phyloP scores from a whole-genome alignment of 2,888 invertebrate genomes.

The Campoplex nolae region DNA sequence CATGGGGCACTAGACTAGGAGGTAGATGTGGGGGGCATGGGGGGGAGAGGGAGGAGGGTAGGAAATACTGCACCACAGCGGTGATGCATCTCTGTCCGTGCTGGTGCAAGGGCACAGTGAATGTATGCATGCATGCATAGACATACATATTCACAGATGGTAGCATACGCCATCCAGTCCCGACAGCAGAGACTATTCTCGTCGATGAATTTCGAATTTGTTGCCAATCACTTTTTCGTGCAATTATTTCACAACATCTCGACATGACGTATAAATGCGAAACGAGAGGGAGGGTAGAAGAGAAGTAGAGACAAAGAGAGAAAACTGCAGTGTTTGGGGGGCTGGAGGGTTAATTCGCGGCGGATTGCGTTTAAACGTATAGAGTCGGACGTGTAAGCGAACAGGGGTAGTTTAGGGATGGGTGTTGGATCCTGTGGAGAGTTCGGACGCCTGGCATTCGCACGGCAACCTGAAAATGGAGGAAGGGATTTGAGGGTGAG shows the following conservation, averaged over 20 bases:
- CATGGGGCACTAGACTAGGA: slow-evolving; percentile 22
- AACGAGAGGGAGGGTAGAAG: slow-evolving; percentile 46
- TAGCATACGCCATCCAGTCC: slow-evolving; percentile 55
- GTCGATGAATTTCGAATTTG: slow-evolving; percentile 79
- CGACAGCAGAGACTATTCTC: slow-evolving; percentile 61
- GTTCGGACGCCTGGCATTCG: slow-evolving; percentile 67
- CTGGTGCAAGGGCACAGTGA: slow-evolving; percentile 40
- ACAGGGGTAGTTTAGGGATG: slow-evolving; percentile 42
- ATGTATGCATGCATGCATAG: slow-evolving; percentile 15
- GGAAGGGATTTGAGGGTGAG: slow-evolving; percentile 50
- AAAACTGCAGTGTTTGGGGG: slow-evolving; percentile 69
- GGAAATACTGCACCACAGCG: slow-evolving; percentile 56
- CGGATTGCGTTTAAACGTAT: slow-evolving; percentile 54
- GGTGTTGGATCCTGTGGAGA: slow-evolving; percentile 58
- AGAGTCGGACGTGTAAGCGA: slow-evolving; percentile 34
- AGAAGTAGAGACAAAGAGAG: slow-evolving; percentile 65
- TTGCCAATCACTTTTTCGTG: slow-evolving; percentile 83
- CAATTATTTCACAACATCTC: slow-evolving; percentile 83
- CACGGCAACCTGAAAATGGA: slow-evolving; percentile 44
- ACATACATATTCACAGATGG: slow-evolving; percentile 48
- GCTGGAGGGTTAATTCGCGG: slow-evolving; percentile 65
- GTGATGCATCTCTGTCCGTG: slow-evolving; percentile 59
- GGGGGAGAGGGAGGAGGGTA: neutral
- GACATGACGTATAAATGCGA: slow-evolving; percentile 81
- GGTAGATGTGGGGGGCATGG: neutral